phyloP scores from a whole-genome alignment of 2,888 invertebrate genomes.

The Nomada flava region DNA sequence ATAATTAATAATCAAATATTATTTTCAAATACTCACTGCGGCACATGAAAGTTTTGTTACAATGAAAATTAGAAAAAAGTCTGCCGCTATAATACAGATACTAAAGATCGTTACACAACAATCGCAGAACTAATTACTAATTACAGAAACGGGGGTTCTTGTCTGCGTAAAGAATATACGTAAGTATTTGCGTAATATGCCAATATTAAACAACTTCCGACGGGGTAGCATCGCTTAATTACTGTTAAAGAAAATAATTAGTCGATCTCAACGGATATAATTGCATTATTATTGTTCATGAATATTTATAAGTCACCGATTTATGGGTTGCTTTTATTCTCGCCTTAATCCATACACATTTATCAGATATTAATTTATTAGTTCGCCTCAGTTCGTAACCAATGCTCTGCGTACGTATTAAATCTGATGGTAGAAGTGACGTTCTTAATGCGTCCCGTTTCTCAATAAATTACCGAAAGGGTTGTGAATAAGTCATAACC shows the following conservation, averaged over 20 bases:
- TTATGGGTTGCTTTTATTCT: slow-evolving; percentile 1
- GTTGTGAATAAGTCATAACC: slow-evolving; percentile 38
- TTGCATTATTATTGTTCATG: slow-evolving; percentile 33
- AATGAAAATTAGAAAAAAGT: too few relatives aligned
- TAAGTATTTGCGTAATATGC: background rate
- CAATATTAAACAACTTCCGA: background rate
- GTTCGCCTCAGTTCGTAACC: slow-evolving; percentile 10
- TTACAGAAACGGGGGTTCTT: background rate
- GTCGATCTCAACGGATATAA: slow-evolving; percentile 5
- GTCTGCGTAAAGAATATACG: background rate
- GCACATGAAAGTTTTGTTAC: too few relatives aligned
- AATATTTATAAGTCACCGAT: slow-evolving; percentile 33
- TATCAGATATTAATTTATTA: slow-evolving; percentile 27
- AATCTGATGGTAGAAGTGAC: background rate
- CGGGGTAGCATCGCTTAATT: slow-evolving; percentile 25
- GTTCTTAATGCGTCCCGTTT: slow-evolving; percentile 7
- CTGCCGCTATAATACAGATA: too few relatives aligned
- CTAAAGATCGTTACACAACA: background rate
- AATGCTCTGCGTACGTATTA: background rate
- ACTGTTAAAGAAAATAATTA: slow-evolving; percentile 14
- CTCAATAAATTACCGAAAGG: slow-evolving; percentile 14
- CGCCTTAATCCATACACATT: background rate
- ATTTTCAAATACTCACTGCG: too few relatives aligned
- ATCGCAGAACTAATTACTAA: background rate
- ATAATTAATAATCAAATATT: too few relatives aligned